Percentiles rank a stretch among this genome's conserved stretches.
phyloP scores from a whole-genome alignment of 2,888 invertebrate species.

The Drosophila stalkeri region DNA sequence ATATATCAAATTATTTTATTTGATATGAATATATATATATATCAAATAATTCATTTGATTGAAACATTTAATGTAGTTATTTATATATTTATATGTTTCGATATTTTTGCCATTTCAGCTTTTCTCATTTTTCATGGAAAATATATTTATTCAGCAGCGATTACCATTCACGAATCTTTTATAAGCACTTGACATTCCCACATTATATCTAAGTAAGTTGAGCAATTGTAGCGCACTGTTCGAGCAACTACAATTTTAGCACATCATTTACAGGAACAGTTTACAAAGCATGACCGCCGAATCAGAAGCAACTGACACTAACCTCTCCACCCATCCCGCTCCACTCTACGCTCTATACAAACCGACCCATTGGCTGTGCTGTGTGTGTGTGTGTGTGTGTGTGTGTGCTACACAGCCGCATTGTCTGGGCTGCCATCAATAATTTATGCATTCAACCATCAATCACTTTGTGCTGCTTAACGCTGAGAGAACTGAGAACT shows the following conservation, averaged over 20 bases:
- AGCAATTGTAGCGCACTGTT: constrained; percentile 23
- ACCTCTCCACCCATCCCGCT: background rate
- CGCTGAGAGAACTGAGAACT: constrained; percentile 62
- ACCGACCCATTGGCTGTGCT: constrained; percentile 12
- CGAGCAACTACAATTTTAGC: constrained; percentile 61
- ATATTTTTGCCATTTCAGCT: background rate
- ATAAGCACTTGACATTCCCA: constrained; percentile 17
- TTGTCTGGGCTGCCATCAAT: constrained; percentile 76
- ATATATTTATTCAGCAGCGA: background rate
- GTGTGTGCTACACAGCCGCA: constrained; percentile 37
- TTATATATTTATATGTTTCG: too few species aligned
- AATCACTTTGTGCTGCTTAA: constrained; percentile 80
- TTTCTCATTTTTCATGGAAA: background rate
- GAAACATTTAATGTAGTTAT: background rate
- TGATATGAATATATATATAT: background rate
- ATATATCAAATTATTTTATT: background rate
- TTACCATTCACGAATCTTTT: constrained; percentile 10
- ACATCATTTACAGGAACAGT: constrained; percentile 60
- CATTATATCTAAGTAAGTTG: constrained; percentile 9
- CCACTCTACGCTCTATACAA: constrained; percentile 20
- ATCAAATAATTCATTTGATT: background rate
- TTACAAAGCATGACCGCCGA: constrained; percentile 42
- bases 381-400: too few species aligned
- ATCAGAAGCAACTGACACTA: constrained; percentile 44
- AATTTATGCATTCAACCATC: constrained; percentile 81